Conservation (phyloP, 2,888 invertebrate species). For the Oscheius myriophilus region DNA sequence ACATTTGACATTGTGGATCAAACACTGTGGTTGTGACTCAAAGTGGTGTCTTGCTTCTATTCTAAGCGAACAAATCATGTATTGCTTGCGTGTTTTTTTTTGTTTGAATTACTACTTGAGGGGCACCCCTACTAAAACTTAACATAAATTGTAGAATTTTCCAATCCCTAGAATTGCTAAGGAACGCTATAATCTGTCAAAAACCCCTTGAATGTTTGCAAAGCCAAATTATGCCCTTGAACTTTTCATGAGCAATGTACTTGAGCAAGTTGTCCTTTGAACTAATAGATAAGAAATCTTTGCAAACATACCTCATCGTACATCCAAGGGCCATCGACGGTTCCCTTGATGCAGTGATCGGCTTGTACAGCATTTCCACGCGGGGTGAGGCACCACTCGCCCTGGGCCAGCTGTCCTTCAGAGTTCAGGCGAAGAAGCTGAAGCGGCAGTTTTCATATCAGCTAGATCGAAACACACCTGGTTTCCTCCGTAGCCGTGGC, state of each 20-base stretch:
- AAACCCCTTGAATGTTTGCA: no score
- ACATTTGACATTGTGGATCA: no score
- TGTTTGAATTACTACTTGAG: no score
- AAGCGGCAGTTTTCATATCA: slow-evolving; percentile 7
- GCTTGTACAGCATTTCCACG: slow-evolving; percentile 82
- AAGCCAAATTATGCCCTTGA: no score
- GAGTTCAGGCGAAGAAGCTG: slow-evolving; percentile 89
- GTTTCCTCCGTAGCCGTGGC: slow-evolving; percentile 94
- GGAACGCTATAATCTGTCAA: no score
- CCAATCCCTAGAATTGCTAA: no score
- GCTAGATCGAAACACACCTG: slow-evolving; percentile 75
- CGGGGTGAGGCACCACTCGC: slow-evolving; percentile 93
- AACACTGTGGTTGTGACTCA: no score
- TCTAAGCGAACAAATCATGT: no score
- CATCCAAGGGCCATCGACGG: slow-evolving; percentile 86
- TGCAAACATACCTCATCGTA: slow-evolving; percentile 44
- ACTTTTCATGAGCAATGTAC: neutral
- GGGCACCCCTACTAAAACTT: no score
- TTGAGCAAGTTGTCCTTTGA: neutral
- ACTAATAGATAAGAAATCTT: neutral
- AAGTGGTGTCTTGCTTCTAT: no score
- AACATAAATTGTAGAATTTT: no score
- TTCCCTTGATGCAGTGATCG: slow-evolving; percentile 88
- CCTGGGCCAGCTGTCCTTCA: slow-evolving; percentile 91
- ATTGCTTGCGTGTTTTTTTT: no score